phyloP scores from a whole-genome alignment of 1,140 invertebrate genomes.

The Panonychus citri region DNA sequence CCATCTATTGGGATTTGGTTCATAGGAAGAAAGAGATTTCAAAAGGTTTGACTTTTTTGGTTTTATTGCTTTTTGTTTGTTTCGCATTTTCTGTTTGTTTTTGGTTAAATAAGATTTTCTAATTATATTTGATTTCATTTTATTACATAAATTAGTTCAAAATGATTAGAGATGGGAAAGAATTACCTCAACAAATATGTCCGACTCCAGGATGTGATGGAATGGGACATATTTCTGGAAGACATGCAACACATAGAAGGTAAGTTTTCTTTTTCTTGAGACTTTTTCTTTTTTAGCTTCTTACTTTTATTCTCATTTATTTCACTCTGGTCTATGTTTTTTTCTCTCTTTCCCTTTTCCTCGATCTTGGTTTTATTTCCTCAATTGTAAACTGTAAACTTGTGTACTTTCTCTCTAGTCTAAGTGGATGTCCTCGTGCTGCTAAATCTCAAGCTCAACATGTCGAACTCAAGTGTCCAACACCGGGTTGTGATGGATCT shows the following conservation, averaged over 20 bases:
- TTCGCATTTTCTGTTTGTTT: not conserved
- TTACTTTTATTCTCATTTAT: not conserved
- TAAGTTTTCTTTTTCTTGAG: slow-evolving; percentile 21
- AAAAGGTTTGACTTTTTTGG: too few relatives aligned
- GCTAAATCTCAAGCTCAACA: slow-evolving; percentile 48
- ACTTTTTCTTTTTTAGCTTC: not conserved
- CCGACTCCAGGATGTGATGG: slow-evolving; percentile 52
- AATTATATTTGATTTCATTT: not conserved
- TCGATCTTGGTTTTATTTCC: too few relatives aligned
- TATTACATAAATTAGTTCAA: too few relatives aligned
- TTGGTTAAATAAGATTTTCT: not conserved
- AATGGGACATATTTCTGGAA: slow-evolving; percentile 58
- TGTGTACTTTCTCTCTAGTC: slow-evolving; percentile 23
- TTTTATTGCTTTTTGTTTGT: not conserved
- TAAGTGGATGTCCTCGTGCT: slow-evolving; percentile 59
- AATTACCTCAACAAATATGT: slow-evolving; percentile 36
- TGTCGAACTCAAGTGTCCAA: slow-evolving; percentile 58
- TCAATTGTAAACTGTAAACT: too few relatives aligned
- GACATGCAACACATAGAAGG: slow-evolving; percentile 63
- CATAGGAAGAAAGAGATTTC: too few relatives aligned
- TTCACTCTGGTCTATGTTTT: not conserved
- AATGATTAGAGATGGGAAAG: too few relatives aligned
- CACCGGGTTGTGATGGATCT: slow-evolving; percentile 39
- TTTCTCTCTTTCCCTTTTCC: too few relatives aligned
- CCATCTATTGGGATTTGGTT: too few relatives aligned